A percentile compares a stretch with the other conserved stretches of the same genome.
phyloP scores from a whole-genome alignment of 2,888 invertebrate genomes.

The Psylliodes chrysocephalus region DNA sequence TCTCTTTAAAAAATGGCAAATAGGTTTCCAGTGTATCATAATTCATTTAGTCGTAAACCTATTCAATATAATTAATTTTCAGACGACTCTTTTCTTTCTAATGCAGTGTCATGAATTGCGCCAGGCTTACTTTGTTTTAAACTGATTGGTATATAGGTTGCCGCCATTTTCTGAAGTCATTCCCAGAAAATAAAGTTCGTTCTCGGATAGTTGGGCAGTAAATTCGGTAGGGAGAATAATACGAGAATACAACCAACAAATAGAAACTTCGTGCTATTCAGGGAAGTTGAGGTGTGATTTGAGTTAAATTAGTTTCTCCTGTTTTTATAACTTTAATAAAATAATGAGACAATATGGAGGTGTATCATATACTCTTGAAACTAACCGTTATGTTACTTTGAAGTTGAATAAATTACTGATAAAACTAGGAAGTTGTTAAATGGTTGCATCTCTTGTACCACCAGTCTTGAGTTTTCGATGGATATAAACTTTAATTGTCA shows the following conservation, averaged over 20 bases:
- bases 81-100: no score
- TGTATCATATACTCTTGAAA: no score
- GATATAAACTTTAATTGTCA: no score
- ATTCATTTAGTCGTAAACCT: no score
- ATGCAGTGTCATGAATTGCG: no score
- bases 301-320: constrained; percentile 18
- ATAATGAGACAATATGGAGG: no score
- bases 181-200: constrained; percentile 25
- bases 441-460: neutral
- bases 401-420: constrained; percentile 1
- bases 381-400: no score
- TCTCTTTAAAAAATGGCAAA: no score
- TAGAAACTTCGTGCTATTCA: constrained; percentile 14
- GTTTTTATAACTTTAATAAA: constrained; percentile 17
- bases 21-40: no score
- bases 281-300: constrained; percentile 14
- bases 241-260: constrained; percentile 6
- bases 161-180: constrained; percentile 10
- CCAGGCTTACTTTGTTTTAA: no score
- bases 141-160: constrained; percentile 16
- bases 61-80: no score
- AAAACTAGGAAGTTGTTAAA: constrained; percentile 4
- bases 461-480: no score
- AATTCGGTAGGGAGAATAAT: constrained; percentile 22
- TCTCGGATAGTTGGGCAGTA: constrained; percentile 23